These are phyloP conservation scores for Clistopyga incitator DNA, from an alignment of 2,888 invertebrate species.

Conservation along the genomic window DNA sequence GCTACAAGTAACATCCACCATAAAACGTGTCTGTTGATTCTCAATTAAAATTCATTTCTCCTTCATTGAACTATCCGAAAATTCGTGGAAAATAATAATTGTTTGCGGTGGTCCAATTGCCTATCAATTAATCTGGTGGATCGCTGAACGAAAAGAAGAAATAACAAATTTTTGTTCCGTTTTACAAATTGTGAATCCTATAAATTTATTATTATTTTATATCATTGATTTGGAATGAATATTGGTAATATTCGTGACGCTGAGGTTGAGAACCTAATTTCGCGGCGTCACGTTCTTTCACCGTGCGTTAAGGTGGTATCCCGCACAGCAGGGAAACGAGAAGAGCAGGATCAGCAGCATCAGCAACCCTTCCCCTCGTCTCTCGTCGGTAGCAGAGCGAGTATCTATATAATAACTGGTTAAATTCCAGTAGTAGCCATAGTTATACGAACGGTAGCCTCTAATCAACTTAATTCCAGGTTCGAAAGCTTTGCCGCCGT, in stretches of 20 bases:
- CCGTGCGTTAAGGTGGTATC: slow-evolving; percentile 67
- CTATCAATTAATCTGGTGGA: too few species aligned
- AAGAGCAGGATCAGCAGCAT: slow-evolving; percentile 13
- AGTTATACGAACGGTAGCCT: slow-evolving; percentile 83
- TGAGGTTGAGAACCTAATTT: slow-evolving; percentile 74
- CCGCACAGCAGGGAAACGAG: slow-evolving; percentile 39
- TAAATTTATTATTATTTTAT: background rate
- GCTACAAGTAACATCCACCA: slow-evolving; percentile 34
- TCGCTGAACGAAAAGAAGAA: too few species aligned
- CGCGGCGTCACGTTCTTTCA: slow-evolving; percentile 70
- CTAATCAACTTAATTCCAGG: slow-evolving; percentile 84
- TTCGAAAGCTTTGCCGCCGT: slow-evolving; percentile 70
- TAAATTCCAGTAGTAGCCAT: slow-evolving; percentile 84
- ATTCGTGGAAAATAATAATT: background rate
- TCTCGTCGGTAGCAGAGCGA: slow-evolving; percentile 65
- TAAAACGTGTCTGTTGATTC: slow-evolving; percentile 18
- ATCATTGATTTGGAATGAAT: background rate
- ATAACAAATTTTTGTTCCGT: too few species aligned
- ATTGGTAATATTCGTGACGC: slow-evolving; percentile 2
- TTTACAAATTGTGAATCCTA: too few species aligned
- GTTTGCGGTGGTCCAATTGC: background rate
- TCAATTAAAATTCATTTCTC: slow-evolving; percentile 13
- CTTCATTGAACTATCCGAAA: slow-evolving; percentile 8
- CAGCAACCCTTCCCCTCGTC: slow-evolving; percentile 37
- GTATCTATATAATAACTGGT: slow-evolving; percentile 83